Percentiles rank a stretch among this genome's conserved stretches.
Conservation (phyloP, 2,888 invertebrate genomes). For the Conus canariensis region DNA sequence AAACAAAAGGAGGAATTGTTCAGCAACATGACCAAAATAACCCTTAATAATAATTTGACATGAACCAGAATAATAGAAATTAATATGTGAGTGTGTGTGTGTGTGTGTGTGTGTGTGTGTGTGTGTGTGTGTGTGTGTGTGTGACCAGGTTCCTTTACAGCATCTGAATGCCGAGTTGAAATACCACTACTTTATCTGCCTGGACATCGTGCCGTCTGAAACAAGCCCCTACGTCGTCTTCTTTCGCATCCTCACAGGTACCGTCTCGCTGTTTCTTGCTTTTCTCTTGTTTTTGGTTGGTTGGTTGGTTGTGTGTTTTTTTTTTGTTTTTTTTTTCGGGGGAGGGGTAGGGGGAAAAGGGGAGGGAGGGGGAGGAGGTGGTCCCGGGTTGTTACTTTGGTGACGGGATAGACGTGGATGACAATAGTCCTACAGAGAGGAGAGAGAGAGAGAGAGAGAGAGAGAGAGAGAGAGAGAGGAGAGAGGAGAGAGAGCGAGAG, state of each 20-base stretch:
- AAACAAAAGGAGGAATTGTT: too few relatives aligned
- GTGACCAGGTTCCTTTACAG: background rate
- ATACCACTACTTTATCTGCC: constrained; percentile 45
- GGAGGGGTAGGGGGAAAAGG: too few relatives aligned
- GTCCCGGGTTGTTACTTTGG: too few relatives aligned
- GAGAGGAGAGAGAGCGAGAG: too few relatives aligned
- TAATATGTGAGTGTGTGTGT: background rate
- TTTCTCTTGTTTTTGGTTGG: background rate
- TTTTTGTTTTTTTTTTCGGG: too few relatives aligned
- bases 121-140: background rate
- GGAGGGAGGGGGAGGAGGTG: too few relatives aligned
- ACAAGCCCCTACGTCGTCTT: constrained; percentile 19
- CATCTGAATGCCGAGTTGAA: background rate
- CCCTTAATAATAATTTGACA: background rate
- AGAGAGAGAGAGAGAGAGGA: too few relatives aligned
- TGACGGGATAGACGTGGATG: too few relatives aligned
- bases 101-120: background rate
- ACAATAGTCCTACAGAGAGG: too few relatives aligned
- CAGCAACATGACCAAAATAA: background rate
- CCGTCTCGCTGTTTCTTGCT: constrained; percentile 2
- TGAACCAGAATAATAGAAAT: too few relatives aligned
- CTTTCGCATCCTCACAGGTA: constrained; percentile 49
- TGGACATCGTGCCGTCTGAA: constrained; percentile 39
- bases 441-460: too few relatives aligned
- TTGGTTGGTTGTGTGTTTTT: too few relatives aligned